Conservation (phyloP, 1,140 invertebrate species). For the Polyergus mexicanus region DNA sequence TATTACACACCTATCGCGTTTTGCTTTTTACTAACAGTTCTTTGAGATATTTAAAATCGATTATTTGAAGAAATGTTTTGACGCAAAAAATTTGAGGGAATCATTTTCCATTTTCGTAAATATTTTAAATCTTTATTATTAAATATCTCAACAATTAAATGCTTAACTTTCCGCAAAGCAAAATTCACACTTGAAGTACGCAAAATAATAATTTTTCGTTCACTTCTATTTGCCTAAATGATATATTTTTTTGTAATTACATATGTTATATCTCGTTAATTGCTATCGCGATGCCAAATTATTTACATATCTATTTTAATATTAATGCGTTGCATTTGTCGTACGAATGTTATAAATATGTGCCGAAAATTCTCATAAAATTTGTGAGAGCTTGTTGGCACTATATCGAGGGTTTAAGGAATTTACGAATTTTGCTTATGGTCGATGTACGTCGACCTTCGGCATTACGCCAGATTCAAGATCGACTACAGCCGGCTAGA, state of each 20-base stretch:
- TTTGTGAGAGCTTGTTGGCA: conserved; percentile 32
- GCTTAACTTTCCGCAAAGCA: neutral
- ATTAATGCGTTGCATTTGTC: neutral
- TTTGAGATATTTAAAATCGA: neutral
- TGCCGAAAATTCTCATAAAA: neutral
- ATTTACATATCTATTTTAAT: neutral
- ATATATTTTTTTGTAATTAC: neutral
- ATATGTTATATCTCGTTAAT: neutral
- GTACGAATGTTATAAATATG: neutral
- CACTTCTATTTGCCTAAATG: neutral
- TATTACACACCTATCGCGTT: neutral
- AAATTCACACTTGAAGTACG: no score
- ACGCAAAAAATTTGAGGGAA: neutral
- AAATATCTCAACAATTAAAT: neutral
- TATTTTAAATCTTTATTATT: neutral
- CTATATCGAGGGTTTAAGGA: conserved; percentile 5
- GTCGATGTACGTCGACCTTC: conserved; percentile 55
- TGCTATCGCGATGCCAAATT: neutral
- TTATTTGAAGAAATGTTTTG: neutral
- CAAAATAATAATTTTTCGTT: neutral
- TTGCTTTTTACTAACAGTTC: neutral
- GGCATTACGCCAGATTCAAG: conserved; percentile 52
- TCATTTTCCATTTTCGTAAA: no score
- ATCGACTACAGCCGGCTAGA: neutral
- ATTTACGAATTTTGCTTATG: conserved; percentile 38